These are phyloP conservation scores for Struthio camelus DNA, from an alignment of 2,113 vertebrate species.

Conservation along the genomic window DNA sequence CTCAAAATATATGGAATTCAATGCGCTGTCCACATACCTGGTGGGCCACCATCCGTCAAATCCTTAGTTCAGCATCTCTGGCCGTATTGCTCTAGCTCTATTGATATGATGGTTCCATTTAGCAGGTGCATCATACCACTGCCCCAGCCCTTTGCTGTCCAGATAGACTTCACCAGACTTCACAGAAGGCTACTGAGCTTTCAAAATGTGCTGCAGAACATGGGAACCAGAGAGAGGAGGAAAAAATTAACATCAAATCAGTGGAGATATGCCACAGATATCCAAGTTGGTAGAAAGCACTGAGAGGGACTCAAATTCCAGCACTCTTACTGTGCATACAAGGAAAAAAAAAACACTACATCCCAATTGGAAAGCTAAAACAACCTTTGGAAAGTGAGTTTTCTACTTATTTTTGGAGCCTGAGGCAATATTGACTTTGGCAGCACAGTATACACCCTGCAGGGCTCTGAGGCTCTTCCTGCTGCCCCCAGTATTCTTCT, in stretches of 20 bases:
- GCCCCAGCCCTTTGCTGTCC: neutral
- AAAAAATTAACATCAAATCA: neutral
- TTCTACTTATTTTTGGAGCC: neutral
- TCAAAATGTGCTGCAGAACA: neutral
- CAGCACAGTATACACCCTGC: neutral
- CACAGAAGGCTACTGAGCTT: neutral
- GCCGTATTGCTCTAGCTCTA: neutral
- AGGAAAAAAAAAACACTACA: neutral
- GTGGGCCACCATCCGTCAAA: neutral
- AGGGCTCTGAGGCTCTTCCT: neutral
- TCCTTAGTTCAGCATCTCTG: neutral
- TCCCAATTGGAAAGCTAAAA: neutral
- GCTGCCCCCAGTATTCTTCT: neutral
- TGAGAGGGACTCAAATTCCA: neutral
- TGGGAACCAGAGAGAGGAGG: neutral
- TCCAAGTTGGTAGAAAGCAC: neutral
- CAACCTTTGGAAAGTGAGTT: neutral
- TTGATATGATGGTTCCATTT: neutral
- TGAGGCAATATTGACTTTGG: slow-evolving; percentile 26
- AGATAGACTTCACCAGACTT: neutral
- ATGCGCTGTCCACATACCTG: neutral
- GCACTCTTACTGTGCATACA: neutral
- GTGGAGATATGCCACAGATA: neutral
- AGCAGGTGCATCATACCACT: neutral
- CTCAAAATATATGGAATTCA: neutral